A percentile compares a stretch with the other conserved stretches of the same genome.
Conservation (phyloP, 2,113 vertebrate genomes). For the Pteropus alecto region DNA sequence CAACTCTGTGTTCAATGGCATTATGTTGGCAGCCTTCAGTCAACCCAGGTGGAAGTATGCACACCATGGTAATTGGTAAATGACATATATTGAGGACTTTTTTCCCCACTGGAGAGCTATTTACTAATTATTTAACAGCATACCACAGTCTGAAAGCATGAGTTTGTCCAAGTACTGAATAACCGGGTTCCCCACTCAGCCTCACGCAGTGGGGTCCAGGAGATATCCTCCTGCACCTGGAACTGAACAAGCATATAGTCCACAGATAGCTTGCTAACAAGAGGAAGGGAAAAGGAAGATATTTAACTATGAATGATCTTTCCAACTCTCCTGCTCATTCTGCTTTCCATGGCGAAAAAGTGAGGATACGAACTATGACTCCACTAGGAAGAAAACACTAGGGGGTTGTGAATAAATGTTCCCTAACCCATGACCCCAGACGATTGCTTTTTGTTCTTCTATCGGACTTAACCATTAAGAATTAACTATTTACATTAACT, state of each 20-base stretch:
- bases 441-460: background rate
- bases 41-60: background rate
- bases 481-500: background rate
- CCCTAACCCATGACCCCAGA: background rate
- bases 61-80: background rate
- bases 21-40: background rate
- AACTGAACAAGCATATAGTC: background rate
- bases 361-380: background rate
- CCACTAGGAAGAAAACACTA: background rate
- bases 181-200: background rate
- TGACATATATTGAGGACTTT: background rate
- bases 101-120: background rate
- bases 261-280: background rate
- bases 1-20: background rate
- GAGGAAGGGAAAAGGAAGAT: background rate
- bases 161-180: background rate
- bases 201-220: background rate
- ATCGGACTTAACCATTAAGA: background rate
- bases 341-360: background rate
- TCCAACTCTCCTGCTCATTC: background rate
- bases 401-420: background rate
- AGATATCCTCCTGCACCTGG: rapidly evolving
- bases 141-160: background rate
- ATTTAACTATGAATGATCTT: background rate
- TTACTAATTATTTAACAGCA: background rate